Evolutionary conservation across 2,888 invertebrate genomes (phyloP).

Genomic region (Eumerus sabulonum): DNA sequence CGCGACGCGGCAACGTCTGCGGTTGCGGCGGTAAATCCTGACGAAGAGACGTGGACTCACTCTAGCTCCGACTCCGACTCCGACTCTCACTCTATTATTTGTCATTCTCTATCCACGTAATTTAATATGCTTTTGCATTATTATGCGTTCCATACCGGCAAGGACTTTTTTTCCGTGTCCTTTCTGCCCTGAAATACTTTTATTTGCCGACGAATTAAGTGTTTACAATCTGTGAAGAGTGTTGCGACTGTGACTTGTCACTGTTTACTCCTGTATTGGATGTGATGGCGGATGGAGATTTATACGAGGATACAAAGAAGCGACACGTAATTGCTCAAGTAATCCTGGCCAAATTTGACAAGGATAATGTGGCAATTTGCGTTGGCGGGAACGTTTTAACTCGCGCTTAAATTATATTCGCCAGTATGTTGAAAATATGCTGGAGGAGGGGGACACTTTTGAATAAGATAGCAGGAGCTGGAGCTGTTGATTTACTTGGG

Average conservation of each 20-base stretch:
- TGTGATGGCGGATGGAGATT: conserved; percentile 44
- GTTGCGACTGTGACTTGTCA: conserved; percentile 59
- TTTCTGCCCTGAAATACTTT: conserved; percentile 32
- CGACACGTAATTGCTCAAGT: conserved; percentile 55
- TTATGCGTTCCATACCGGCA: conserved; percentile 57
- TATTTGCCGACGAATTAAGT: conserved; percentile 66
- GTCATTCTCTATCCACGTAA: conserved; percentile 69
- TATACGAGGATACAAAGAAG: conserved; percentile 44
- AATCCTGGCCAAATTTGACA: conserved; percentile 63
- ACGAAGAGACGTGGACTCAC: conserved; percentile 49
- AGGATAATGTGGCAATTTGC: conserved; percentile 68
- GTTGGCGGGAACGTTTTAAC: conserved; percentile 50
- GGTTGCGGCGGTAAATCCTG: conserved; percentile 36
- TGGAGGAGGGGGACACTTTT: conserved; percentile 20
- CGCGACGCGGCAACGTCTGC: too few relatives aligned
- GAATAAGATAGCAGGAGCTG: conserved; percentile 32
- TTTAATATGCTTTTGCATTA: conserved; percentile 69
- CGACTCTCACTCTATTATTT: conserved; percentile 63
- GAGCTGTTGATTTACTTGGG: conserved; percentile 63
- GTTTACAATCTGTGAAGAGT: conserved; percentile 60
- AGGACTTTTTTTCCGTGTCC: conserved; percentile 20
- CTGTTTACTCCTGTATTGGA: conserved; percentile 42
- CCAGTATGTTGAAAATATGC: too few relatives aligned
- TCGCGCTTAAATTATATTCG: conserved; percentile 51
- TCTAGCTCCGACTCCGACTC: too few relatives aligned